Conservation (phyloP, 2,888 invertebrate genomes). For the Venustoraphidia nigricollis region DNA sequence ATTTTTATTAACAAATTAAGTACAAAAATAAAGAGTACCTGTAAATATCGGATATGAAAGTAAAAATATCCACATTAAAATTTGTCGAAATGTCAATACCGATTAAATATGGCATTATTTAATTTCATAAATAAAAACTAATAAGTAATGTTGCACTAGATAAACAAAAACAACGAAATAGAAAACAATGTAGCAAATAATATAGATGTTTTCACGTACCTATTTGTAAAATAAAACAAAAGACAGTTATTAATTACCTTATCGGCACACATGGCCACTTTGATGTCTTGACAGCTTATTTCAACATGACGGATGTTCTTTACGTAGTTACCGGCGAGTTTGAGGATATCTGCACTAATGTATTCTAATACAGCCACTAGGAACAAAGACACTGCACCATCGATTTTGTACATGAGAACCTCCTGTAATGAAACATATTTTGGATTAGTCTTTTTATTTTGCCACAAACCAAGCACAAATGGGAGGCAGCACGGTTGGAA, state of each 20-base stretch:
- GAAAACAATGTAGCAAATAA: slow-evolving; percentile 2
- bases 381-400: slow-evolving; percentile 75
- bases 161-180: slow-evolving; percentile 1
- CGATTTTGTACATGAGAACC: slow-evolving; percentile 73
- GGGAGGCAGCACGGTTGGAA: too few species aligned
- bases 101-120: too few species aligned
- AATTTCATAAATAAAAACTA: not conserved
- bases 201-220: not conserved
- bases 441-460: slow-evolving; percentile 1
- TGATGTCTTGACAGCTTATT: slow-evolving; percentile 87
- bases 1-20: too few species aligned
- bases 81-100: too few species aligned
- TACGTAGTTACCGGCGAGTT: slow-evolving; percentile 93
- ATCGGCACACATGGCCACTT: slow-evolving; percentile 96
- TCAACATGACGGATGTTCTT: slow-evolving; percentile 87
- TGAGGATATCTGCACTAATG: slow-evolving; percentile 87
- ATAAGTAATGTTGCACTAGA: not conserved
- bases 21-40: too few species aligned
- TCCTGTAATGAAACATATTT: slow-evolving; percentile 42
- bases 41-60: too few species aligned
- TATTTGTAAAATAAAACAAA: not conserved
- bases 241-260: slow-evolving; percentile 45
- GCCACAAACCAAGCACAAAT: too few species aligned
- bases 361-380: slow-evolving; percentile 89
- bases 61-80: too few species aligned